Evolutionary conservation across 1,140 invertebrate species (phyloP), one percentile per base, ranked within the genome.

Genomic region (Drosophila kanapiae): DNA sequence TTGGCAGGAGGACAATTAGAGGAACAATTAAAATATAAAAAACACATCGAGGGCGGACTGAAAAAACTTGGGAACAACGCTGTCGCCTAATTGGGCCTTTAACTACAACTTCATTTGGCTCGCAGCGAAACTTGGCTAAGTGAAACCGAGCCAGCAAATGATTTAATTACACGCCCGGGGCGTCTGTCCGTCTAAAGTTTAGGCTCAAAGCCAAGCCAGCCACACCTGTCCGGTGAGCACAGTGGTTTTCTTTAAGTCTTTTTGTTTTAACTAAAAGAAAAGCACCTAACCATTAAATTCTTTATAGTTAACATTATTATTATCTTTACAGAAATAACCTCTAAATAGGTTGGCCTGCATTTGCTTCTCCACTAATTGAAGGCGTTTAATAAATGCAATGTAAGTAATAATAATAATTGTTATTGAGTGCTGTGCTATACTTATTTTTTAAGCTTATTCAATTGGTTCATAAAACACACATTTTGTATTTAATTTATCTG

Each of bases 101-200:
- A 62, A 68, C 62, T 67, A 72, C 62, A 62, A 59, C 27, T 63
- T 78, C 72, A 78, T 82, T 72, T 59, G 54, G 29, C 40, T 47
- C 42, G 35, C 60, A 45, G 37, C 42, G 38, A 71, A 54, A 80
- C 76, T 71, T 80, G 51, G 38, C 35, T 64, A 62, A 48, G 16
- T 61, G 35, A 71, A 72, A 68, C 64, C 27, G 45, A 70, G 64
- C 51, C 60, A 58, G 58, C 48, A 69, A 84, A 85, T 74, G 63
- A 78, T 71, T 85, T 84, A 84, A 84, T 84, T 84, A 84, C 54
- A 67, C 48, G 63, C 77, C 51, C 40, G 40, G 27, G 62, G 53
- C 59, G 49, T 54, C 43, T 51, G 48, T 63, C 43, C 33, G 75
- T 65, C 59, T 78, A 69, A 64, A 60, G 35, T 38, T 38, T 8